Evolutionary conservation across 1,140 invertebrate genomes (phyloP), one percentile per base, ranked within the genome.

Genomic region (Tigriopus japonicus): DNA sequence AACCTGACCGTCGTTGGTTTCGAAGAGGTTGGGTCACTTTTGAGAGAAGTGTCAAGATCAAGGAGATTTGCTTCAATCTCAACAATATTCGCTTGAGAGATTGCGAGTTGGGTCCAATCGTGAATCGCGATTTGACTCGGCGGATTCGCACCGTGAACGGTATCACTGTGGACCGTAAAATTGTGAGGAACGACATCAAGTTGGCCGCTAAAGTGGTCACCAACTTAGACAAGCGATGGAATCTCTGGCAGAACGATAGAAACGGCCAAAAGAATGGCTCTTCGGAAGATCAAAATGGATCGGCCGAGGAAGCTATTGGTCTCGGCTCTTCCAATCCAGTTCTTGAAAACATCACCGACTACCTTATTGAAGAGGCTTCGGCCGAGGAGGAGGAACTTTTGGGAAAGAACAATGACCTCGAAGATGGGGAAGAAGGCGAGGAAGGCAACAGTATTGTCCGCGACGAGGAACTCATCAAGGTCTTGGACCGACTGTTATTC

Each of bases 61-160:
- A 97, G 71, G 93, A 98, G 71, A 98, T 98, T 62, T 99, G 95
- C 71, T 99, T 93, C 93, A 93, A 89, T 71, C 77, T 98, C 10
- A 98, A 97, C 69, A 96, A 93, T 67, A 91, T 95, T 63, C 74
- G 88, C 66, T 85, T 90, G 73, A 77, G 88, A 43, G 86, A 98
- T 71, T 83, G 86, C 75, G 87, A 98, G 77, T 76, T 96, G 63
- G 88, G 89, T 45, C 91, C 86, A 1, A 92, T 92, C 66, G 86
- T 96, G 0, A 96, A 96, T 71, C 77, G 93, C 3, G 94, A 98
- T 73, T 72, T 97, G 13, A 89, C 85, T 63, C 81, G 91, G 15
- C 80, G 95, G 40, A 87, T 98, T 56, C 81, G 95, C 0, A 84
- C 87, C 5, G 86, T 93, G 0, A 93, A 88, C 71, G 92, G 93